phyloP scores from a whole-genome alignment of 2,113 vertebrate genomes.

The Danio rerio region DNA sequence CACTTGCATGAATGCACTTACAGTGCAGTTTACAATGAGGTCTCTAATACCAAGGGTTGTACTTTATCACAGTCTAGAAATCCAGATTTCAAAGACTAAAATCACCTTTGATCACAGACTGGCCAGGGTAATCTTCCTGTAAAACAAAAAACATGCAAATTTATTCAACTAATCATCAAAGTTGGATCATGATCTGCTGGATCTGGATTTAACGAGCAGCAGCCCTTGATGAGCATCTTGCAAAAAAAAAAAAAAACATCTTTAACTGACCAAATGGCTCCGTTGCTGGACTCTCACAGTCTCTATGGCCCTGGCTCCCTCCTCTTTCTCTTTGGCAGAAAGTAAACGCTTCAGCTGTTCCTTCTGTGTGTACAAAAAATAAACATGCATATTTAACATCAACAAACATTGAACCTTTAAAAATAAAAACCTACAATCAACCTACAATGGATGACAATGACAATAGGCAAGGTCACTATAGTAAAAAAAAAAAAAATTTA shows the following conservation, averaged over 20 bases:
- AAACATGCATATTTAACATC: not conserved
- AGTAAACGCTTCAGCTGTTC: slow-evolving; percentile 87
- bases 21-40: not conserved
- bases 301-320: slow-evolving; percentile 83
- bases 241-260: not conserved
- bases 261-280: slow-evolving; percentile 83
- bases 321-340: slow-evolving; percentile 85
- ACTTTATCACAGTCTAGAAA: not conserved
- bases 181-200: slow-evolving; percentile 13
- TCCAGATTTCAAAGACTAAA: not conserved
- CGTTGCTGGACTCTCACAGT: slow-evolving; percentile 88
- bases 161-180: slow-evolving; percentile 35
- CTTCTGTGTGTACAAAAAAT: slow-evolving; percentile 74
- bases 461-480: not conserved
- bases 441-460: not conserved
- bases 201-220: slow-evolving; percentile 17
- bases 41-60: not conserved
- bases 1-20: not conserved
- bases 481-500: not conserved
- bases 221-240: slow-evolving; percentile 13
- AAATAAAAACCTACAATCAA: not conserved
- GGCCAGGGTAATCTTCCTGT: slow-evolving; percentile 79
- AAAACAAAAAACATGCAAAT: slow-evolving; percentile 53
- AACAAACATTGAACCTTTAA: not conserved
- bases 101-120: slow-evolving; percentile 81